These are phyloP conservation scores for Semaprochilodus insignis DNA, from an alignment of 2,797 vertebrate genomes.

Conservation along the genomic window DNA sequence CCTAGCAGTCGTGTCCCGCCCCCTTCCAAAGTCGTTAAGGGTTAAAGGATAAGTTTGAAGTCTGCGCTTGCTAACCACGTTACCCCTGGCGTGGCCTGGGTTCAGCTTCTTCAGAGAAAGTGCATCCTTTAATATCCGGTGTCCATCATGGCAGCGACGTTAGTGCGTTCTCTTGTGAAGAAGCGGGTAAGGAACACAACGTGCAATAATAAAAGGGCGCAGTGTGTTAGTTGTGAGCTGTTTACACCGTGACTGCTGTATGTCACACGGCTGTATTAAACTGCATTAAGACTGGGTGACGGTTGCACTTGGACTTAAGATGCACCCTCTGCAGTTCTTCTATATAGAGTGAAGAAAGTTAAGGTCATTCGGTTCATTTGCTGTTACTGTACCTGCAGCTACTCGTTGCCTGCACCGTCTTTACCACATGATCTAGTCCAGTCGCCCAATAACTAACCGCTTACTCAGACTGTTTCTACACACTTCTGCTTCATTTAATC, in stretches of 20 bases:
- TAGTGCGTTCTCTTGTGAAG: constrained; percentile 71
- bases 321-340: background rate
- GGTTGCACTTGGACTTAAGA: background rate
- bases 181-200: constrained; percentile 69
- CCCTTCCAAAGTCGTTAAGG: constrained; percentile 5
- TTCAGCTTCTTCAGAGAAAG: constrained; percentile 7
- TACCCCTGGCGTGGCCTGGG: constrained; percentile 24
- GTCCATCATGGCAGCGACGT: constrained; percentile 73
- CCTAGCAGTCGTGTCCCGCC: constrained; percentile 45
- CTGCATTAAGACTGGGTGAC: background rate
- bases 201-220: constrained; percentile 16
- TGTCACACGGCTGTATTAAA: background rate
- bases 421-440: too few relatives aligned
- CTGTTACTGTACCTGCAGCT: background rate
- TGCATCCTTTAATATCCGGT: background rate
- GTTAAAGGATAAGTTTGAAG: background rate
- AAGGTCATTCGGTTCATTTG: background rate
- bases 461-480: too few relatives aligned
- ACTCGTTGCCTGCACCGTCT: background rate
- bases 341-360: background rate
- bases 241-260: constrained; percentile 54
- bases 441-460: too few relatives aligned
- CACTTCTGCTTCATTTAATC: too few relatives aligned
- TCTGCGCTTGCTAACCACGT: constrained; percentile 25
- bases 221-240: constrained; percentile 33